Evolutionary conservation across 2,888 invertebrate genomes (phyloP), one percentile per base, ranked within the genome.

Genomic region (Rhogogaster chlorosoma): DNA sequence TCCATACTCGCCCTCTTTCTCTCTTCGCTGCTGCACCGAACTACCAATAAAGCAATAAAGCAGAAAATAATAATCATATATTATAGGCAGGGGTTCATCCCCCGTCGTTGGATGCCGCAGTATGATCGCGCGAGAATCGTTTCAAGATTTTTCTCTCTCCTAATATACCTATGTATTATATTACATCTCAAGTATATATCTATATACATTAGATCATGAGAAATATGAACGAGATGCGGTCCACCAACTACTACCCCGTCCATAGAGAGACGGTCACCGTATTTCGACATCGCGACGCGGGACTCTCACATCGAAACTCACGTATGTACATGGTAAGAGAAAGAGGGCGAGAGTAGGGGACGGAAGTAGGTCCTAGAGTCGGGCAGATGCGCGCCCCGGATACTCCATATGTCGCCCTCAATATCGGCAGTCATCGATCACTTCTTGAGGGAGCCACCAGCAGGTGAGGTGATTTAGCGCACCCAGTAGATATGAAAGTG

Each of bases 341-440:
- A 36, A 61, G 57, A 57, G 80, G 36, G 80, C 22, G 80, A 57
- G 5, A 61, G 36, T n/a, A 71, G 38, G 57, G 80, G 80, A 80
- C 61, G 61, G 61, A 61, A 80, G 80, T 80, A 80, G 80, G 80
- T 67, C 83, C 70, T 83, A 61, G 80, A 61, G 83, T 42, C 83
- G 64, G 83, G 83, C 83, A 83, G 83, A 83, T 83, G 83, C 83
- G 83, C 83, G 83, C 86, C 84, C 88, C 86, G 87, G 85, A 87
- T 86, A 89, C 88, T 90, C 90, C 91, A 91, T 90, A 90, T 91
- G 91, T 90, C 89, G 91, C 90, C 89, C 90, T 89, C 90, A 91
- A 91, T 91, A 91, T 91, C 89, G 88, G 89, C 87, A 88, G 88
- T 88, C 91, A 91, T 91, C 91, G 90, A 91, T 91, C 91, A 91